Conservation (phyloP, 2,113 vertebrate species). For the Raja brachyura region DNA sequence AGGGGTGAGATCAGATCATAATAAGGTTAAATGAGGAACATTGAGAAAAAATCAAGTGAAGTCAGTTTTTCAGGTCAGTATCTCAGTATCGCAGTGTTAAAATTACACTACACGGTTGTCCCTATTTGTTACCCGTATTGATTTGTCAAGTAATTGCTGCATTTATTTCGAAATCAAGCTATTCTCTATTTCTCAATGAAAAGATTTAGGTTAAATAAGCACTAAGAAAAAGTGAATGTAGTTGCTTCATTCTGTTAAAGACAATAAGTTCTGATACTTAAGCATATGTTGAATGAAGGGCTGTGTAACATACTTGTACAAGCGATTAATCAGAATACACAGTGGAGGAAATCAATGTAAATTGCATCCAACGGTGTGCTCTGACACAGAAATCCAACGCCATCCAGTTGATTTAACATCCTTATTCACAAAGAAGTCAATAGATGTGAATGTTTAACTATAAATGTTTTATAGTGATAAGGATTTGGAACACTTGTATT, state of each 20-base stretch:
- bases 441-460: constrained; percentile 29
- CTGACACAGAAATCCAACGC: constrained; percentile 11
- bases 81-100: no score
- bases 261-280: not conserved
- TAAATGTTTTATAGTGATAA: constrained; percentile 3
- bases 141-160: not conserved
- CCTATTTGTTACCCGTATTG: not conserved
- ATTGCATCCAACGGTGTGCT: not conserved
- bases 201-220: not conserved
- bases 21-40: no score
- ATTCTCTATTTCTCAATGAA: not conserved
- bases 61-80: no score
- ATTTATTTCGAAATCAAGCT: not conserved
- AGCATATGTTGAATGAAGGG: not conserved
- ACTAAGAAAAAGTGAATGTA: not conserved
- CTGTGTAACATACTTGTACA: not conserved
- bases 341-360: constrained; percentile 28
- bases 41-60: no score
- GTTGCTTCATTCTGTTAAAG: not conserved
- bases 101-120: not conserved
- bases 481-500: not conserved
- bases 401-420: constrained; percentile 35
- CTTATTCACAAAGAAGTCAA: constrained; percentile 16
- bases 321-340: constrained; percentile 1
- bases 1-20: no score